Conservation (phyloP, 2,888 invertebrate genomes). For the Steinernema hermaphroditum region DNA sequence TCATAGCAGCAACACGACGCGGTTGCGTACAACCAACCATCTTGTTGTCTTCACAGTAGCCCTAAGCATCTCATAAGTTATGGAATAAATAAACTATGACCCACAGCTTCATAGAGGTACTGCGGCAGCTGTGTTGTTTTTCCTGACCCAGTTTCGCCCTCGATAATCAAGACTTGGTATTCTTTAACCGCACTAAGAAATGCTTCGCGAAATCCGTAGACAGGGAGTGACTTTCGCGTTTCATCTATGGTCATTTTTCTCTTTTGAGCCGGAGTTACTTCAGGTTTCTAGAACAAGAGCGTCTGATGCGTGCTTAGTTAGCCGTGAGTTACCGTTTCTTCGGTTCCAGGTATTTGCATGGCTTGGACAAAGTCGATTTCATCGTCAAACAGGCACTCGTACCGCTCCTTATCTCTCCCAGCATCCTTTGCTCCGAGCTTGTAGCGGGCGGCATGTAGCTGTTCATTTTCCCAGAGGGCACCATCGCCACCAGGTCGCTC, state of each 20-base stretch:
- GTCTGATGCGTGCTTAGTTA: not conserved
- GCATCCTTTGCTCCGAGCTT: conserved; percentile 91
- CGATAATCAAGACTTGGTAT: conserved; percentile 66
- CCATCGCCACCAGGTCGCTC: conserved; percentile 71
- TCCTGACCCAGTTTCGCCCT: conserved; percentile 76
- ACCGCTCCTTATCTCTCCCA: conserved; percentile 37
- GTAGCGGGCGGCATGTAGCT: conserved; percentile 80
- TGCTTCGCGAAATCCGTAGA: conserved; percentile 86
- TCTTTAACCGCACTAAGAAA: conserved; percentile 87
- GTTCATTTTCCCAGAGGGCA: conserved; percentile 95
- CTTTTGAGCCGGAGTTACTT: conserved; percentile 56
- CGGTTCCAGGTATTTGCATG: conserved; percentile 70
- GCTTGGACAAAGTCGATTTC: conserved; percentile 94
- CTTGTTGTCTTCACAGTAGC: conserved; percentile 74
- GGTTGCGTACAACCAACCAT: conserved; percentile 97
- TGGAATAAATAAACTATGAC: too few species aligned
- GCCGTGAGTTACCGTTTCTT: conserved; percentile 44
- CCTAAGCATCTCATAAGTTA: too few species aligned
- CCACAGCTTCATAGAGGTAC: conserved; percentile 71
- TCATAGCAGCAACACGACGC: conserved; percentile 97
- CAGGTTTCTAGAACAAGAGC: conserved; percentile 37
- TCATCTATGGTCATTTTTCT: conserved; percentile 77
- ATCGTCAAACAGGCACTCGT: conserved; percentile 71
- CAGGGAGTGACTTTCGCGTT: conserved; percentile 87
- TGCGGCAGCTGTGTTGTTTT: conserved; percentile 73